Conservation (phyloP, 2,888 invertebrate genomes). For the Liopterus haemorrhoidalis region DNA sequence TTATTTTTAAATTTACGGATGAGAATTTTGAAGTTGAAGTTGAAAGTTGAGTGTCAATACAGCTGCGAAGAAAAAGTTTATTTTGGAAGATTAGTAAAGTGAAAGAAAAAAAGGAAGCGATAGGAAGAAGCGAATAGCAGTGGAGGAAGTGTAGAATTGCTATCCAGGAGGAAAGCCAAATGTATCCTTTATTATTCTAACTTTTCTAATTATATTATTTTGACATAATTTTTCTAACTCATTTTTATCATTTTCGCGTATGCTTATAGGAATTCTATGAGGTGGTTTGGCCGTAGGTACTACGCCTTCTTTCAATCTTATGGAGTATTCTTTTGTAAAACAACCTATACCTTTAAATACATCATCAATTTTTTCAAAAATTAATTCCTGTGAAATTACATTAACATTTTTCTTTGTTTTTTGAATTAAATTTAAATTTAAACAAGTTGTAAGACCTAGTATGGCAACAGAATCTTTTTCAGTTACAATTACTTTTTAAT, state of each 20-base stretch:
- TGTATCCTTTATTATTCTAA: no score
- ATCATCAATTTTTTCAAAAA: slow-evolving; percentile 3
- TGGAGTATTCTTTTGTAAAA: slow-evolving; percentile 5
- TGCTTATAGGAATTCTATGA: slow-evolving; percentile 2
- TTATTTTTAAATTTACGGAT: no score
- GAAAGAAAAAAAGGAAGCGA: no score
- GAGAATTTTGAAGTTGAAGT: no score
- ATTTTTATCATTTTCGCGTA: slow-evolving; percentile 1
- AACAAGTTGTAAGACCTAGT: slow-evolving; percentile 5
- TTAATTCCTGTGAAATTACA: not conserved
- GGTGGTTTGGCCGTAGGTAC: slow-evolving; percentile 3
- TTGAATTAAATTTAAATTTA: slow-evolving; percentile 7
- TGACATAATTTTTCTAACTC: slow-evolving; percentile 5
- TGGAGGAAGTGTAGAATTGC: no score
- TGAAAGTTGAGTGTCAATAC: no score
- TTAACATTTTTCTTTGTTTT: slow-evolving; percentile 1
- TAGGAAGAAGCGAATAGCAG: no score
- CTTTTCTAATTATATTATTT: slow-evolving; percentile 7
- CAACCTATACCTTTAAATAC: slow-evolving; percentile 8
- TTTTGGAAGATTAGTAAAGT: no score
- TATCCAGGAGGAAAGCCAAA: no score
- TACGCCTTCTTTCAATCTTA: not conserved
- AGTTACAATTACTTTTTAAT: slow-evolving; percentile 6
- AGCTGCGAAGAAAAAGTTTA: no score
- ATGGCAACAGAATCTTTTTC: not conserved